Percentiles rank a stretch among this genome's conserved stretches.
phyloP scores from a whole-genome alignment of 2,888 invertebrate species.

The Coenonympha arcania region DNA sequence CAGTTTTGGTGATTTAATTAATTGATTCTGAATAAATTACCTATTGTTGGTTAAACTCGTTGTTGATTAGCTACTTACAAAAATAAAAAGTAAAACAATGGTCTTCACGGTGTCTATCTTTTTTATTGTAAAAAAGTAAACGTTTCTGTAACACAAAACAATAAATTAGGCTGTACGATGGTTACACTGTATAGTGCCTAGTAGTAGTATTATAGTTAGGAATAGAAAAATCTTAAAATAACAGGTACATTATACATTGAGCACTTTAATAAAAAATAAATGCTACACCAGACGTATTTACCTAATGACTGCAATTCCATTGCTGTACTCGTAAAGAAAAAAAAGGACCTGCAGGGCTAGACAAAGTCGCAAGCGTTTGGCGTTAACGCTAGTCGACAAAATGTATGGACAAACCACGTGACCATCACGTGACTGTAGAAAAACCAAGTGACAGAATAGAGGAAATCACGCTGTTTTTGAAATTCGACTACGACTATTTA shows the following conservation, averaged over 20 bases:
- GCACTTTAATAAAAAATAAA: slow-evolving; percentile 9
- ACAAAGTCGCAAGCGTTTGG: no score
- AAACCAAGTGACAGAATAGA: no score
- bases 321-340: background rate
- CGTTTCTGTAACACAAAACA: background rate
- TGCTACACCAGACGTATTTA: background rate
- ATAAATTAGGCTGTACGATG: slow-evolving; percentile 1
- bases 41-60: no score
- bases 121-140: slow-evolving; percentile 6
- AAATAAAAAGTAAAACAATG: background rate
- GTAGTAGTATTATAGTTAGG: background rate
- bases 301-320: no score
- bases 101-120: background rate
- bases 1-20: no score
- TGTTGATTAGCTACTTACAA: background rate
- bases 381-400: no score
- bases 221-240: slow-evolving; percentile 15
- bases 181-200: background rate
- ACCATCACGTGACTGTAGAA: no score
- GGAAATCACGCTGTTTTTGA: no score
- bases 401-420: no score
- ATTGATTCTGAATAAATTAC: no score
- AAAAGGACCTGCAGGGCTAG: no score
- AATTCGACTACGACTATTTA: no score
- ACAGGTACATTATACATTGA: slow-evolving; percentile 21